Base-by-base conservation (phyloP, 1,140 invertebrate species). In the Danaus plexippus region DNA sequence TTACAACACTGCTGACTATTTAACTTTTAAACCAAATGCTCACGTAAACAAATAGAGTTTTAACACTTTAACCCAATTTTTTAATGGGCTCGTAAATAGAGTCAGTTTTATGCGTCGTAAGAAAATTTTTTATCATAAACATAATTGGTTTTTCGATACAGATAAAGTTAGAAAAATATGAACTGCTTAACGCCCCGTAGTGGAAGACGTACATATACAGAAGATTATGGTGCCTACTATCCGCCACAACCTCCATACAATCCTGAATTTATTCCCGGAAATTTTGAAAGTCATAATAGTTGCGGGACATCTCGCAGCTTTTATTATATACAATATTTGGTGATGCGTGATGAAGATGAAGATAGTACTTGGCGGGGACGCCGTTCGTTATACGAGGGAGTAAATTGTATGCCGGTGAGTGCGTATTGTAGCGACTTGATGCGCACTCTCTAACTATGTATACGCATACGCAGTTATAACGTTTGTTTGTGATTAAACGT, bases 321-420 rank as follows among this genome's bases (percentile, higher is more conserved):
- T 43, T 64, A 54, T 49, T 57, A 71, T 40, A 61, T 76, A 46
- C 50, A 54, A 41, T 66, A 71, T 52, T 56, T 61, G 53, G 44
- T 56, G 66, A 72, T 49, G 54, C 55, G 57, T 56, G 67, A 64
- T 58, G 66, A 66, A 52, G 61, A 59, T 52, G 57, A 68, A 50
- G 64, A 70, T 50, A 69, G 74, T 54, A 59, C 55, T 43, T 73
- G 64, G 71, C 71, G 70, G 70, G 66, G 69, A 62, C 75, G 77
- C 54, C 70, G 69, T 56, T 83, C 80, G 56, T 61, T 85, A 49
- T 84, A 82, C 64, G 80, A 83, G 70, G 80, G 80, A 66, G 79
- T 84, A 64, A 78, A 81, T 73, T 80, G 70, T 52, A 60, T 67
- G 69, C 69, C 77, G 77, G 83, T 86, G 80, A 84, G 80, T 82